Conservation (phyloP, 2,888 invertebrate species). For the Mythimna lalbum region DNA sequence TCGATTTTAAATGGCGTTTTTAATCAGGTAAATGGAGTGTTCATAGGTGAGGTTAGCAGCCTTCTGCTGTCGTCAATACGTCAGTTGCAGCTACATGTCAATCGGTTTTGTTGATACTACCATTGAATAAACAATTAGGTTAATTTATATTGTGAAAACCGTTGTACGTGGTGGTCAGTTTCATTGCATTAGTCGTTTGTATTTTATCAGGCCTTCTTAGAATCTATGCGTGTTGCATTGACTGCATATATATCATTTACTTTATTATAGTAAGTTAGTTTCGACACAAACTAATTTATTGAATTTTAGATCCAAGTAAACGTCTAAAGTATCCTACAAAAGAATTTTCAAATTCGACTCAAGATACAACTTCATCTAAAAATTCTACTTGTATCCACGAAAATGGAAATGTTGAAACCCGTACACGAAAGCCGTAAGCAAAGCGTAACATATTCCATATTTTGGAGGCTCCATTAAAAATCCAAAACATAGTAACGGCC, state of each 20-base stretch:
- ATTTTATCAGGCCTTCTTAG: neutral
- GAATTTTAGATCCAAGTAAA: neutral
- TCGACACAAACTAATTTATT: neutral
- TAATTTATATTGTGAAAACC: constrained; percentile 33
- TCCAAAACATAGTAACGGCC: constrained; percentile 52
- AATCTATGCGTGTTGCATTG: too few relatives aligned
- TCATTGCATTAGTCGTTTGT: neutral
- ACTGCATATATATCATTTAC: neutral
- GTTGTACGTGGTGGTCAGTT: neutral
- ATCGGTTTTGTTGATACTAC: constrained; percentile 24
- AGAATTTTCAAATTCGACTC: neutral
- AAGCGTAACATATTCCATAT: constrained; percentile 43
- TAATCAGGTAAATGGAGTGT: constrained; percentile 51
- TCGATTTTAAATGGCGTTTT: constrained; percentile 56
- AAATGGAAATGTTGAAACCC: constrained; percentile 16
- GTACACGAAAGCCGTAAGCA: constrained; percentile 3
- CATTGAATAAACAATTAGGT: constrained; percentile 28
- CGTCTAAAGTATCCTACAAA: neutral
- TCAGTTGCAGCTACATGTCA: constrained; percentile 30
- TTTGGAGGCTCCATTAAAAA: constrained; percentile 50
- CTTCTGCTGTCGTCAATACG: constrained; percentile 25
- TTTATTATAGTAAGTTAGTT: neutral
- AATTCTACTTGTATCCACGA: constrained; percentile 13
- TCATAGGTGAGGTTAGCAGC: constrained; percentile 24
- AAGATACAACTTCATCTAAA: constrained; percentile 19